These are phyloP conservation scores for Spodoptera exigua DNA, from an alignment of 2,888 invertebrate species.

Conservation along the genomic window DNA sequence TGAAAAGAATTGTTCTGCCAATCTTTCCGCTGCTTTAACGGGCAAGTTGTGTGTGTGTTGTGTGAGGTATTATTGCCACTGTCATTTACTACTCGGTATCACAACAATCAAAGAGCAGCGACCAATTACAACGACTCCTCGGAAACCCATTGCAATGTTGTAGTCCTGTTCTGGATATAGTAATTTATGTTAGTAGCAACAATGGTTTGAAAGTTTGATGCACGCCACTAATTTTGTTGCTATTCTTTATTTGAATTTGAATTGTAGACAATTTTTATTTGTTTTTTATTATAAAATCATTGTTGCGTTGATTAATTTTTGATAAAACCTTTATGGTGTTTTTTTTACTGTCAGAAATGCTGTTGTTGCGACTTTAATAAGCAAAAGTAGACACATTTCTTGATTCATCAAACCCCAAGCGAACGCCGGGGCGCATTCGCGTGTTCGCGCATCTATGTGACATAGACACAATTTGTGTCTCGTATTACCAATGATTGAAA, in stretches of 20 bases:
- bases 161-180: slow-evolving; percentile 58
- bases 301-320: too few species aligned
- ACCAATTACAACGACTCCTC: slow-evolving; percentile 62
- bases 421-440: too few species aligned
- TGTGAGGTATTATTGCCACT: slow-evolving; percentile 53
- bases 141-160: slow-evolving; percentile 61
- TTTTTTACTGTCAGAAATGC: too few species aligned
- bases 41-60: slow-evolving; percentile 35
- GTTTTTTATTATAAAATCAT: too few species aligned
- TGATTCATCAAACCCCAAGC: too few species aligned
- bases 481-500: too few species aligned
- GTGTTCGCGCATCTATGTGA: too few species aligned
- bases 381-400: too few species aligned
- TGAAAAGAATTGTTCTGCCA: slow-evolving; percentile 27
- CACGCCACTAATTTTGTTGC: slow-evolving; percentile 51
- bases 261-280: not conserved
- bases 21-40: slow-evolving; percentile 24
- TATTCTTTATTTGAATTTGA: slow-evolving; percentile 11
- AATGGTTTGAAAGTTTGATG: slow-evolving; percentile 33
- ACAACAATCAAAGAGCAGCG: slow-evolving; percentile 64
- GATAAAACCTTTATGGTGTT: too few species aligned
- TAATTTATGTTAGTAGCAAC: slow-evolving; percentile 64
- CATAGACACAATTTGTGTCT: too few species aligned
- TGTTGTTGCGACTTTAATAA: too few species aligned
- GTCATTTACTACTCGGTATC: slow-evolving; percentile 60